phyloP scores from a whole-genome alignment of 2,797 vertebrate species.

The Ibycter americanus region DNA sequence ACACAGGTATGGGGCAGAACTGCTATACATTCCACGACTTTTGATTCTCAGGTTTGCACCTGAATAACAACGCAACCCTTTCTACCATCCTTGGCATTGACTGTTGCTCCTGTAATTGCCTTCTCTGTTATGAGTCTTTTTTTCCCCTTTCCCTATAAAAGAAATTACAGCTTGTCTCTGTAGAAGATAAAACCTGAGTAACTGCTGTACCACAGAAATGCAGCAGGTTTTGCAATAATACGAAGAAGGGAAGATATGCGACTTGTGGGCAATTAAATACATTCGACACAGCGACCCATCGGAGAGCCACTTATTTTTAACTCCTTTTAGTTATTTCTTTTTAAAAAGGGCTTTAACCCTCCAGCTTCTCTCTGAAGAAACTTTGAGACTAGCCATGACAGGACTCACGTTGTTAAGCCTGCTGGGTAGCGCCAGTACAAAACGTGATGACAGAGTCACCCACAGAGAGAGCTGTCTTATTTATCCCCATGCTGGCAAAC shows the following conservation, averaged over 20 bases:
- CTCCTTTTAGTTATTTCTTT: slow-evolving; percentile 9
- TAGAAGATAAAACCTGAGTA: slow-evolving; percentile 63
- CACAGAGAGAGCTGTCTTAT: slow-evolving; percentile 60
- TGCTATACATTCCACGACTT: not conserved
- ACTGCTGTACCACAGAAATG: slow-evolving; percentile 31
- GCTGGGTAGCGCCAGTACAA: not conserved
- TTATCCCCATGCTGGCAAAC: slow-evolving; percentile 50
- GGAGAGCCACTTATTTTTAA: slow-evolving; percentile 46
- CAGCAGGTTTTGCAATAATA: slow-evolving; percentile 54
- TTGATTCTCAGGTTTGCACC: not conserved
- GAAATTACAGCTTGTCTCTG: slow-evolving; percentile 48
- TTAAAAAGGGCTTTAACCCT: slow-evolving; percentile 20
- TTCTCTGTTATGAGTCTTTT: slow-evolving; percentile 24
- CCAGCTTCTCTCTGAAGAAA: slow-evolving; percentile 41
- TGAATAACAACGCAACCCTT: not conserved
- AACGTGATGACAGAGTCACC: slow-evolving; percentile 39
- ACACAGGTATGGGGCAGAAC: not conserved
- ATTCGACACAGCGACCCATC: not conserved
- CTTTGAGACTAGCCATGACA: slow-evolving; percentile 40
- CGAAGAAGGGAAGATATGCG: not conserved
- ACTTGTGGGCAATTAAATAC: slow-evolving; percentile 55
- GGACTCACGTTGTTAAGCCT: slow-evolving; percentile 6
- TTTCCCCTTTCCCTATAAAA: slow-evolving; percentile 3
- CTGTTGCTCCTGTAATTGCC: slow-evolving; percentile 31
- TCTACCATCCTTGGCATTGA: not conserved